Conservation (phyloP, 2,888 invertebrate genomes). For the Drosophila multiciliata region DNA sequence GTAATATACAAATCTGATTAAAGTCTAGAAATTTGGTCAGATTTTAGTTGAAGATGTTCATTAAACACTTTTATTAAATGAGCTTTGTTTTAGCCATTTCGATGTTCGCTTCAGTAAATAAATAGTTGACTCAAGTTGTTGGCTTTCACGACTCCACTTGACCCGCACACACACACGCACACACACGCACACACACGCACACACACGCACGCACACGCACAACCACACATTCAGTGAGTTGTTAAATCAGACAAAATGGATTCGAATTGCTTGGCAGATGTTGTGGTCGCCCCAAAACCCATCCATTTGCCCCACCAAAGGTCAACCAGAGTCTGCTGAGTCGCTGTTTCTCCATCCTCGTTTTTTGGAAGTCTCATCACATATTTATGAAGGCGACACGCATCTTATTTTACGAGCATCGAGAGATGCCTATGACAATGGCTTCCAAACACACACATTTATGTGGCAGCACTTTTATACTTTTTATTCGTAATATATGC, state of each 20-base stretch:
- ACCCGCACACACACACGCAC: slow-evolving; percentile 19
- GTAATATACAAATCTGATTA: neutral
- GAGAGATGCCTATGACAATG: slow-evolving; percentile 57
- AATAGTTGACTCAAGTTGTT: slow-evolving; percentile 33
- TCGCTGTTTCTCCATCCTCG: slow-evolving; percentile 1
- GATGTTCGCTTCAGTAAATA: slow-evolving; percentile 9
- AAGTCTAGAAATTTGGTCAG: neutral
- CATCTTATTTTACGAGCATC: slow-evolving; percentile 48
- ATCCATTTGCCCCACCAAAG: too few species aligned
- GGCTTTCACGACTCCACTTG: slow-evolving; percentile 37
- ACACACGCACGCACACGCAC: slow-evolving; percentile 1
- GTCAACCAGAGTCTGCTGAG: slow-evolving; percentile 16
- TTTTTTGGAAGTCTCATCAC: slow-evolving; percentile 57
- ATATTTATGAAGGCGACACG: slow-evolving; percentile 72
- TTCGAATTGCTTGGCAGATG: slow-evolving; percentile 34
- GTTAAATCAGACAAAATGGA: slow-evolving; percentile 52
- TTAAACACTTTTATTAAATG: slow-evolving; percentile 4
- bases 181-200: neutral
- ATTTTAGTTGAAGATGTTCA: neutral
- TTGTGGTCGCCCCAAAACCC: slow-evolving; percentile 12
- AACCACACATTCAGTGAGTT: slow-evolving; percentile 20
- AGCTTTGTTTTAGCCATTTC: slow-evolving; percentile 1
- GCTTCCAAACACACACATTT: slow-evolving; percentile 13
- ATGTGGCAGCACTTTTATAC: slow-evolving; percentile 14
- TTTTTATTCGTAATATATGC: slow-evolving; percentile 19